phyloP scores from a whole-genome alignment of 2,113 vertebrate species.

The Leptobrachium leishanense region DNA sequence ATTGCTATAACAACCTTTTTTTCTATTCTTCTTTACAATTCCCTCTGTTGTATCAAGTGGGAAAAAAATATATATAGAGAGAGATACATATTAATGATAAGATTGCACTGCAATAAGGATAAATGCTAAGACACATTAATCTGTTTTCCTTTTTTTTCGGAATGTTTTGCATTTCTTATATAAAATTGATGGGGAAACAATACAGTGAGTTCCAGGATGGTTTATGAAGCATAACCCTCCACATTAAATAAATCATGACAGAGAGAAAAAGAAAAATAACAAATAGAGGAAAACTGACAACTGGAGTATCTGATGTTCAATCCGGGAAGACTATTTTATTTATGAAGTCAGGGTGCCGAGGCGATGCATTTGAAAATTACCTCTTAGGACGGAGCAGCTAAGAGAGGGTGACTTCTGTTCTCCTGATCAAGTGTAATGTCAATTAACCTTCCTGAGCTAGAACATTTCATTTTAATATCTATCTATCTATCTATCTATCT shows the following conservation, averaged over 20 bases:
- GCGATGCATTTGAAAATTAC: background rate
- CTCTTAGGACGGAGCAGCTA: background rate
- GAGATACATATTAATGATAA: no score
- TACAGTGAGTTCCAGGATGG: constrained; percentile 9
- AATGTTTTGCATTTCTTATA: constrained; percentile 28
- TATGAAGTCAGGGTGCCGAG: background rate
- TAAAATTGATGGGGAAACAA: constrained; percentile 30
- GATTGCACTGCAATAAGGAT: constrained; percentile 11
- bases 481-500: no score
- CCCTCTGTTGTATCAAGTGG: background rate
- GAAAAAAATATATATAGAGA: background rate
- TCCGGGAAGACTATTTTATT: constrained; percentile 16
- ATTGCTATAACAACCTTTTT: constrained; percentile 18
- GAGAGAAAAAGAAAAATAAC: constrained; percentile 23
- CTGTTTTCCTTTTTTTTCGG: background rate
- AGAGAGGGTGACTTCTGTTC: no score
- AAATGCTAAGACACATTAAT: background rate
- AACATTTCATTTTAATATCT: no score
- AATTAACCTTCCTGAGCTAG: no score
- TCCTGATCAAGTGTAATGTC: no score
- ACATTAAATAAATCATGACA: constrained; percentile 34
- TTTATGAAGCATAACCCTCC: constrained; percentile 39
- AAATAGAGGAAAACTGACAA: constrained; percentile 37
- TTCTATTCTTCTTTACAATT: background rate
- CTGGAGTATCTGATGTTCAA: constrained; percentile 35